A percentile compares a stretch with the other conserved stretches of the same genome.
phyloP scores from a whole-genome alignment of 2,888 invertebrate genomes.

The Cerastis rubricosa region DNA sequence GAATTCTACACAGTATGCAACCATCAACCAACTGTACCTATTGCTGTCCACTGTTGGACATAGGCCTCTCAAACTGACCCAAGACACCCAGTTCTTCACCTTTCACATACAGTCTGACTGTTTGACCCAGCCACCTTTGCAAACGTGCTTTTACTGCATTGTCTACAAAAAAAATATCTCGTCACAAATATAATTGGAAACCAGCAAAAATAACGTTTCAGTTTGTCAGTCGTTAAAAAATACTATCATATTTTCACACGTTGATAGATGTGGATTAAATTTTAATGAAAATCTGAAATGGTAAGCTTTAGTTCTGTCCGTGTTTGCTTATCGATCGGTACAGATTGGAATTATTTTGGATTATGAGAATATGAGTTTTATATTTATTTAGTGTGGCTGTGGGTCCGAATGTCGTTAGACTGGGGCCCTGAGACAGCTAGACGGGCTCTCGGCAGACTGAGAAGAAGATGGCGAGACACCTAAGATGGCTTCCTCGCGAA shows the following conservation, averaged over 20 bases:
- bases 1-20: too few species aligned
- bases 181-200: background rate
- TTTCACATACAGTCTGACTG: background rate
- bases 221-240: slow-evolving; percentile 11
- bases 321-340: slow-evolving; percentile 18
- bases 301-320: slow-evolving; percentile 15
- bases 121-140: background rate
- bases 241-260: slow-evolving; percentile 15
- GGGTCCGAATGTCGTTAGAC: too few species aligned
- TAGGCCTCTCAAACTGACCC: background rate
- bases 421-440: too few species aligned
- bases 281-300: slow-evolving; percentile 42
- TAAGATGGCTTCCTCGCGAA: background rate
- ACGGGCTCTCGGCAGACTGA: too few species aligned
- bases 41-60: background rate
- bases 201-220: slow-evolving; percentile 21
- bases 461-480: too few species aligned
- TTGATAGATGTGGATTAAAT: slow-evolving; percentile 32
- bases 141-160: background rate
- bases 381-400: too few species aligned
- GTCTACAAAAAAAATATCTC: background rate
- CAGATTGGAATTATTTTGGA: background rate
- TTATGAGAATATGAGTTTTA: too few species aligned
- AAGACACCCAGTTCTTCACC: background rate
- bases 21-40: too few species aligned